These are phyloP conservation scores for Acrocephalus arundinaceus DNA, from an alignment of 2,113 vertebrate species.

Conservation along the genomic window DNA sequence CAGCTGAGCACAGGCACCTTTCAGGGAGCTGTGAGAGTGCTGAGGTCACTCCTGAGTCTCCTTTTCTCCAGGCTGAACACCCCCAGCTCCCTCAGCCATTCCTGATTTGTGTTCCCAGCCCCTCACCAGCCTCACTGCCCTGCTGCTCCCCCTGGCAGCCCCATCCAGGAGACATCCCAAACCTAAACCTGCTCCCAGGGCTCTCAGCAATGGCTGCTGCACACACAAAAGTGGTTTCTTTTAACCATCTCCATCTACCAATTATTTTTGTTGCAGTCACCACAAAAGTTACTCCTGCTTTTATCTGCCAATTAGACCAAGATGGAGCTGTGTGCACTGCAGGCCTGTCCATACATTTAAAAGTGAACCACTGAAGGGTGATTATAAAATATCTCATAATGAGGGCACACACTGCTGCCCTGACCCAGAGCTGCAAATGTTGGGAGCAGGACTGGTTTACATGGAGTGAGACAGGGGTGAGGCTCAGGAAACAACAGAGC, in stretches of 20 bases:
- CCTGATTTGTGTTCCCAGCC: no score
- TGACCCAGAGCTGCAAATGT: neutral
- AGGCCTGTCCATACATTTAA: neutral
- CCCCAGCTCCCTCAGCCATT: no score
- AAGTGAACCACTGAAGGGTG: neutral
- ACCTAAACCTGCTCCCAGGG: neutral
- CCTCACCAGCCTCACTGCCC: no score
- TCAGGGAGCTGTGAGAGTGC: no score
- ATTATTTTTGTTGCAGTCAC: neutral
- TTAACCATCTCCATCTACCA: neutral
- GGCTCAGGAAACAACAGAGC: neutral
- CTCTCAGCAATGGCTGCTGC: neutral
- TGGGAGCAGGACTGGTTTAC: neutral
- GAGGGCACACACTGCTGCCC: neutral
- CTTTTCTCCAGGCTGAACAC: no score
- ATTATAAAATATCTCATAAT: neutral
- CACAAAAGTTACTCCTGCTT: neutral
- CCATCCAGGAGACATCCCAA: neutral
- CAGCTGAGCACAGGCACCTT: no score
- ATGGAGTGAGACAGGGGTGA: rapidly evolving
- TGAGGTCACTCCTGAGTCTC: no score
- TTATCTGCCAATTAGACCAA: neutral
- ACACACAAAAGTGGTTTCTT: neutral
- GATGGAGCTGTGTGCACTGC: neutral
- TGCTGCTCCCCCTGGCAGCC: neutral